Evolutionary conservation across 1,140 invertebrate genomes (phyloP).

Genomic region (Megalonaias nervosa): DNA sequence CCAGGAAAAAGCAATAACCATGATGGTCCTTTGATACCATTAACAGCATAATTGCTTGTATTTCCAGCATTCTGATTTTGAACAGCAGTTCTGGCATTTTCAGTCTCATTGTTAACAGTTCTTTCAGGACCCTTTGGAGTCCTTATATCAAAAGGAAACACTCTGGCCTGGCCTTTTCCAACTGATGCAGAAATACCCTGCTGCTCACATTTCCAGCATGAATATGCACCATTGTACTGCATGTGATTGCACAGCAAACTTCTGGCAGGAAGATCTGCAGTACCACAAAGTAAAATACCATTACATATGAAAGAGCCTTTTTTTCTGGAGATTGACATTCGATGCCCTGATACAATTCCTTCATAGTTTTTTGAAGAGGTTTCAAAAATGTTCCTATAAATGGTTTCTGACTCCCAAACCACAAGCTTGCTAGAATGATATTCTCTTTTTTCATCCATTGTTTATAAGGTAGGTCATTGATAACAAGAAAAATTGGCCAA

Average conservation of each 20-base stretch:
- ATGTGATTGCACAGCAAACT: slow-evolving; percentile 24
- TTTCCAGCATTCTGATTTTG: background rate
- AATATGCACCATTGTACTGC: slow-evolving; percentile 30
- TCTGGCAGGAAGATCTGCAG: slow-evolving; percentile 26
- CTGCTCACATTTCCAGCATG: slow-evolving; percentile 27
- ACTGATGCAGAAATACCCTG: slow-evolving; percentile 11
- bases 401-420: slow-evolving; percentile 22
- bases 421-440: slow-evolving; percentile 23
- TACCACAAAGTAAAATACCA: slow-evolving; percentile 8
- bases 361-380: slow-evolving; percentile 7
- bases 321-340: background rate
- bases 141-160: slow-evolving; percentile 16
- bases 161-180: slow-evolving; percentile 20
- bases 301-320: background rate
- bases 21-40: slow-evolving; percentile 24
- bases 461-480: slow-evolving; percentile 34
- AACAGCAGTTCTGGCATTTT: slow-evolving; percentile 4
- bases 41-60: background rate
- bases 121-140: slow-evolving; percentile 12
- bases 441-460: slow-evolving; percentile 23
- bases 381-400: slow-evolving; percentile 28
- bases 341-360: slow-evolving; percentile 15
- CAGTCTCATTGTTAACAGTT: background rate
- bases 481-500: slow-evolving; percentile 33
- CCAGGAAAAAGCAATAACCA: slow-evolving; percentile 3